Percentiles rank a stretch among this genome's conserved stretches.
These are phyloP conservation scores for Delphinus delphis DNA, from an alignment of 2,113 vertebrate species.

Conservation along the genomic window DNA sequence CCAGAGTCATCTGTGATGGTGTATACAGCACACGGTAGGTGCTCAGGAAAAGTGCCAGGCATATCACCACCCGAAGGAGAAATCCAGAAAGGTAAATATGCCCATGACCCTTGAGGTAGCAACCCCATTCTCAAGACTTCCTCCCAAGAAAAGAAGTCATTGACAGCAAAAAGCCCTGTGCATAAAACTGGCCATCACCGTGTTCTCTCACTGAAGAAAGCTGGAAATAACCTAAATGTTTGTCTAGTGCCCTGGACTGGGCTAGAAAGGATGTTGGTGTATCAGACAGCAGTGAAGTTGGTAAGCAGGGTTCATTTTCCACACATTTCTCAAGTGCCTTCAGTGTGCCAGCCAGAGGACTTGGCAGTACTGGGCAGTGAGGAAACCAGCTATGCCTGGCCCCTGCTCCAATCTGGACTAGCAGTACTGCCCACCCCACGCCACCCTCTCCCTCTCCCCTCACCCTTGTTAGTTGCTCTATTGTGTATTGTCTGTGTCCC, in stretches of 20 bases:
- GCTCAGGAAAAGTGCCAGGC: neutral
- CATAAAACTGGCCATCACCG: neutral
- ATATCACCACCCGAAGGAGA: neutral
- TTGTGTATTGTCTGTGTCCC: neutral
- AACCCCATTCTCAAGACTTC: neutral
- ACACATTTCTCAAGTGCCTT: neutral
- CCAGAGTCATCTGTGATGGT: neutral
- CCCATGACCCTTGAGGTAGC: neutral
- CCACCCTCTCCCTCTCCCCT: neutral
- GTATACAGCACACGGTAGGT: neutral
- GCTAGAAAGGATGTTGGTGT: neutral
- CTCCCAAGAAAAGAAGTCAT: neutral
- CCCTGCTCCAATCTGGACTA: neutral
- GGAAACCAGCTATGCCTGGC: neutral
- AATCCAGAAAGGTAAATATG: neutral
- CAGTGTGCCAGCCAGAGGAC: neutral
- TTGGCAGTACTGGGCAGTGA: neutral
- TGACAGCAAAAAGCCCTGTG: neutral
- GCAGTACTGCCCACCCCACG: neutral
- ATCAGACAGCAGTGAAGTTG: neutral
- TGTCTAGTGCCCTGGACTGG: neutral
- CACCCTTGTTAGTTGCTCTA: neutral
- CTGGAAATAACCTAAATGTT: neutral
- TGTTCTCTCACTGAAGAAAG: neutral
- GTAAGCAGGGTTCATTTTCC: neutral